These are phyloP conservation scores for Pygoscelis antarcticus DNA, from an alignment of 2,113 vertebrate genomes.

Conservation along the genomic window DNA sequence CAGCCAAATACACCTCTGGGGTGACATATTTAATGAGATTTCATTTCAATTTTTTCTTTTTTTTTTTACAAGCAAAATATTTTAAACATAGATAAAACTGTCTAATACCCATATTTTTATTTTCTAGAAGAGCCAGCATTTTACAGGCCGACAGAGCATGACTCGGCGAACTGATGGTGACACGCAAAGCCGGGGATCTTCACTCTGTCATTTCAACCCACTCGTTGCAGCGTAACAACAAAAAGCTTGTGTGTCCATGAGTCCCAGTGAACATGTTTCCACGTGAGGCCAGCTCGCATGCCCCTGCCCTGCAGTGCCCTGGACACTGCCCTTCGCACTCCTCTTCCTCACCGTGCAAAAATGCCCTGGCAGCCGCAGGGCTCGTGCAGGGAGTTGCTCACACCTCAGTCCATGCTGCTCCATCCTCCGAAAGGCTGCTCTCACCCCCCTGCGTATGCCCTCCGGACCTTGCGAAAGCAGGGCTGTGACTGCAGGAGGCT, in stretches of 20 bases:
- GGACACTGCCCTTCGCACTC: background rate
- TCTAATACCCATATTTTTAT: background rate
- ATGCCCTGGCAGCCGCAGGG: background rate
- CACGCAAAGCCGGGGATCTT: fast-evolving
- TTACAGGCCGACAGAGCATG: fast-evolving
- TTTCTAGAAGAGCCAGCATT: fast-evolving
- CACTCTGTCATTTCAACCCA: fast-evolving
- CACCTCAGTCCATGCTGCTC: background rate
- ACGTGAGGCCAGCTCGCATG: fast-evolving
- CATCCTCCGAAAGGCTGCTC: background rate
- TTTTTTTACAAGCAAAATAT: background rate
- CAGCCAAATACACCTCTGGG: fast-evolving
- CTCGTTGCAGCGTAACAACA: background rate
- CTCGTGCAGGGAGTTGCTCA: background rate
- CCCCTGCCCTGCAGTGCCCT: too few relatives aligned
- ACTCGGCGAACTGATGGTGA: fast-evolving
- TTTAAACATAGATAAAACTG: background rate
- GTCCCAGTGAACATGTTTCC: fast-evolving
- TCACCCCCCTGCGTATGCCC: fast-evolving
- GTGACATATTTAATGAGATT: fast-evolving
- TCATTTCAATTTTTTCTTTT: background rate
- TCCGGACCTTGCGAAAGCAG: background rate
- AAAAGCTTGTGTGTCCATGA: fast-evolving
- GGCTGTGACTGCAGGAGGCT: background rate
- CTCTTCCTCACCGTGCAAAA: background rate